Conservation (phyloP, 2,113 vertebrate genomes). For the Brachypodius melanocephalos region DNA sequence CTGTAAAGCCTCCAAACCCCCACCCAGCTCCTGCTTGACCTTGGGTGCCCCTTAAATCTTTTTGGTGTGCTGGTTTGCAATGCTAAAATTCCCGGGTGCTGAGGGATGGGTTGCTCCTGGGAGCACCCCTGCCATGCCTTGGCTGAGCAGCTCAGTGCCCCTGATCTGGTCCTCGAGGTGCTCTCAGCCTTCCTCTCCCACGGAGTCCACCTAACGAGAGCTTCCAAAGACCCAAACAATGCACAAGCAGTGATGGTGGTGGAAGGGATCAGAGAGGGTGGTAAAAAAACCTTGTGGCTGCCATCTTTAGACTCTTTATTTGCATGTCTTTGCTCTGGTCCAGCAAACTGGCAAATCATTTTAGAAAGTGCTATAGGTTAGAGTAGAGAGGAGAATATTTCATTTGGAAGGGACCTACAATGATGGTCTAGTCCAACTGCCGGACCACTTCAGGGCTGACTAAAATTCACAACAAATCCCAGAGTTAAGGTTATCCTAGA, state of each 20-base stretch:
- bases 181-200: background rate
- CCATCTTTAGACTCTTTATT: background rate
- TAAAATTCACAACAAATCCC: background rate
- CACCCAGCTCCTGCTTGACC: conserved; percentile 21
- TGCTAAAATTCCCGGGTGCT: background rate
- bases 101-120: background rate
- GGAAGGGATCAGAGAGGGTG: background rate
- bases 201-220: background rate
- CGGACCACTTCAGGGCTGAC: background rate
- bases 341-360: background rate
- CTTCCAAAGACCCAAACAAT: background rate
- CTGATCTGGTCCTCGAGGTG: background rate
- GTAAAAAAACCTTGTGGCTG: background rate
- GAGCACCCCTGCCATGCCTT: fast-evolving
- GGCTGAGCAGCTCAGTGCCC: background rate
- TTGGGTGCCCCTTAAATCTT: conserved; percentile 26
- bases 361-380: background rate
- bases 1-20: background rate
- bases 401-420: background rate
- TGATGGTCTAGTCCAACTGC: background rate
- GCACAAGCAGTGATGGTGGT: fast-evolving
- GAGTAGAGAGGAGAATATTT: background rate
- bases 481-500: background rate
- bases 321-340: background rate
- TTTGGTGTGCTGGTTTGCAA: background rate